Conservation (phyloP, 92 coral and sea anemone genomes). For the Muricea muricata region DNA sequence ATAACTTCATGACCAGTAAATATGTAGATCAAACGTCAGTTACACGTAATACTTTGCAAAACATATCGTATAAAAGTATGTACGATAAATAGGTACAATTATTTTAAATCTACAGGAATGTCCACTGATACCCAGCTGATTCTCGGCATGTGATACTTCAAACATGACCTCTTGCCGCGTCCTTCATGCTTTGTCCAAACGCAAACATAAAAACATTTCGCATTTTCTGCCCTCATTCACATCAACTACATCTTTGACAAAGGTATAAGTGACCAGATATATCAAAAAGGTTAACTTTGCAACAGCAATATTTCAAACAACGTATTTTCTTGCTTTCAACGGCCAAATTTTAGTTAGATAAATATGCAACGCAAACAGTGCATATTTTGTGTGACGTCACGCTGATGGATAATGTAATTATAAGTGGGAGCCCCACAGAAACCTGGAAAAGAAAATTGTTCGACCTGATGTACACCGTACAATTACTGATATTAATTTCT, state of each 20-base stretch:
- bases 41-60: not conserved
- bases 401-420: slow-evolving; percentile 16
- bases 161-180: slow-evolving; percentile 28
- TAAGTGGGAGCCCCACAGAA: not conserved
- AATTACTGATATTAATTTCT: not conserved
- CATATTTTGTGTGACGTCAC: slow-evolving; percentile 14
- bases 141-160: slow-evolving; percentile 21
- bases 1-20: not conserved
- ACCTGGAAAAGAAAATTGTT: not conserved
- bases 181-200: not conserved
- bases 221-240: not conserved
- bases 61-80: slow-evolving; percentile 1
- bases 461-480: not conserved
- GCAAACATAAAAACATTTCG: not conserved
- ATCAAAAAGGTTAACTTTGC: not conserved
- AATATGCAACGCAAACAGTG: slow-evolving; percentile 5
- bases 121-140: slow-evolving; percentile 5
- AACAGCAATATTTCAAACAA: too few relatives aligned
- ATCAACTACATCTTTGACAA: not conserved
- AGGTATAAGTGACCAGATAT: not conserved
- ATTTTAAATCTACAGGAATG: not conserved
- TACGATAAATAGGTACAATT: slow-evolving; percentile 2
- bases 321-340: not conserved
- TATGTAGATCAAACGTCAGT: slow-evolving; percentile 18
- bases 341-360: not conserved